Evolutionary conservation across 2,797 vertebrate species (phyloP), one percentile per base, ranked within the genome.

Genomic region (Syngnathus rostellatus): DNA sequence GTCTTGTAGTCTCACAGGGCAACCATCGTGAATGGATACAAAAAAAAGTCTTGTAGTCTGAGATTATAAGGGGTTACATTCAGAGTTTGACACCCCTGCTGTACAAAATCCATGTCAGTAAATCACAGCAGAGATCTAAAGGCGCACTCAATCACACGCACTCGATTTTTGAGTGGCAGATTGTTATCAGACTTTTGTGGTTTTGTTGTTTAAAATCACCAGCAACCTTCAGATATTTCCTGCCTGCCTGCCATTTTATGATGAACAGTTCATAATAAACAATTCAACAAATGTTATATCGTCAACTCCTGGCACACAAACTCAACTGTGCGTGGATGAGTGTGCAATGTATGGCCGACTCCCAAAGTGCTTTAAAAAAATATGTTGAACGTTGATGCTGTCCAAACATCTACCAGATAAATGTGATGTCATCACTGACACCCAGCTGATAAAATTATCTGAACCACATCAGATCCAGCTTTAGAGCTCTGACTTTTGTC

Each of bases 331-430:
- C 68, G 43, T 12, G n/a, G 31, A 31, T 31, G 31, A 59, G 51
- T 77, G 8, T 25, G 77, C 68, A 69, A 66, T 79, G 77, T 72
- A 75, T 73, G 41, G 71, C 73, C 81, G 70, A 77, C 76, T 80
- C 78, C 50, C 64, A 83, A 86, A 85, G 82, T 85, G 55, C 55
- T 57, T 31, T 14, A 55, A 31, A 55, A 25, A 37, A 17, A 57
- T 12, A 57, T 31, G 25, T 25, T 3, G 2, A 55, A 55, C 11
- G 17, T 16, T 6, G 55, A 37, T 25, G 25, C 39, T 12, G 19
- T 16, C n/a, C 40, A 23, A 41, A 43, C n/a, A 25, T 4, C 19
- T 21, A 19, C 12, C 31, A 10, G 38, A n/a, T 17, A 12, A 40
- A 17, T 57, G 25, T 17, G 31, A 17, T 37, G 25, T 14, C 23